Conservation (phyloP, 2,888 invertebrate genomes). For the Steinernema hermaphroditum region DNA sequence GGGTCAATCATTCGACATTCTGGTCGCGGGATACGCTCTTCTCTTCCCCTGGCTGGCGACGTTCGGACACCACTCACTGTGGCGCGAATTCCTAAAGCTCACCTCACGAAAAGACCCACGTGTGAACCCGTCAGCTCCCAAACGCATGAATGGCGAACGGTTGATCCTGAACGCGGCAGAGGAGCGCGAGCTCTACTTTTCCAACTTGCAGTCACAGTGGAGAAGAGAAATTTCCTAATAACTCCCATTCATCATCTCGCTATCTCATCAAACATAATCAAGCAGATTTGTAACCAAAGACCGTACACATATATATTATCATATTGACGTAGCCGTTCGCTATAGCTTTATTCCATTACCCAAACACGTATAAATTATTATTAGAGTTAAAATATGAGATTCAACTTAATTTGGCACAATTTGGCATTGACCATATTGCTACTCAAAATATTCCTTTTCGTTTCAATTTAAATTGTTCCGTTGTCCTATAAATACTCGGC, state of each 20-base stretch:
- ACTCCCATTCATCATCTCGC: too few relatives aligned
- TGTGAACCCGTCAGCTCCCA: slow-evolving; percentile 17
- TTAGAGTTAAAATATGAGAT: background rate
- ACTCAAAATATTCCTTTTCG: too few relatives aligned
- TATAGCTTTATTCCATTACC: background rate
- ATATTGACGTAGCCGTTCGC: too few relatives aligned
- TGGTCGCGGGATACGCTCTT: slow-evolving; percentile 26
- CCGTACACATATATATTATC: too few relatives aligned
- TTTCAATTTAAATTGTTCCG: too few relatives aligned
- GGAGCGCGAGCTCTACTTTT: slow-evolving; percentile 31
- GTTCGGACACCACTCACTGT: slow-evolving; percentile 31
- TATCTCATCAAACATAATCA: too few relatives aligned
- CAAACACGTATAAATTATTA: background rate
- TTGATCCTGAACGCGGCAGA: slow-evolving; percentile 31
- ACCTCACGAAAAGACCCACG: slow-evolving; percentile 9
- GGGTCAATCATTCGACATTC: slow-evolving; percentile 33
- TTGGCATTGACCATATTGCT: too few relatives aligned
- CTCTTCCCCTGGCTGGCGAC: slow-evolving; percentile 27
- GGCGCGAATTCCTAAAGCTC: slow-evolving; percentile 29
- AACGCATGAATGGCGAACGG: slow-evolving; percentile 32
- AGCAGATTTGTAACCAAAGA: background rate
- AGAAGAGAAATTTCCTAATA: background rate
- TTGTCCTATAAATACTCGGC: too few relatives aligned
- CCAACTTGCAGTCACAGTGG: slow-evolving; percentile 29
- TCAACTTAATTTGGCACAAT: too few relatives aligned